Evolutionary conservation across 2,888 invertebrate genomes (phyloP).

Genomic region (Prosapia bicincta): DNA sequence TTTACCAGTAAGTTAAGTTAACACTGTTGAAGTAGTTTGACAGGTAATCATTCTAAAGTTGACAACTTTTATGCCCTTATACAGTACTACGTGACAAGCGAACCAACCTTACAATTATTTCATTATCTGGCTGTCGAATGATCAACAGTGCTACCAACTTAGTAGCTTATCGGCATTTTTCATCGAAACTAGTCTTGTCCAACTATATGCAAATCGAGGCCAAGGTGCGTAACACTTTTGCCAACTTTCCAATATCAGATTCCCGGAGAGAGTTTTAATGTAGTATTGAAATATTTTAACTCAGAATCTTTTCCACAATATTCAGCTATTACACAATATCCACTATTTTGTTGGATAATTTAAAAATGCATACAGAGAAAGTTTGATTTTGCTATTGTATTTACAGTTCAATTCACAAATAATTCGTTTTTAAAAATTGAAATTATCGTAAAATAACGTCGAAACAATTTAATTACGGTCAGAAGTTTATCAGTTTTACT

Average conservation of each 20-base stretch:
- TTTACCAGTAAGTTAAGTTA: too few species aligned
- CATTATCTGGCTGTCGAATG: not conserved
- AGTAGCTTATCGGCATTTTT: not conserved
- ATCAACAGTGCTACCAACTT: not conserved
- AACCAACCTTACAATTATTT: not conserved
- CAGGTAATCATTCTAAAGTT: not conserved
- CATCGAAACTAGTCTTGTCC: not conserved
- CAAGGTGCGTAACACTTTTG: not conserved
- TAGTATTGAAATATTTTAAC: not conserved
- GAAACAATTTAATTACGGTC: too few species aligned
- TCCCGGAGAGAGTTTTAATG: not conserved
- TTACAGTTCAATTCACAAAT: too few species aligned
- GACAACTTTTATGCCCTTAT: not conserved
- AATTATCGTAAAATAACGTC: too few species aligned
- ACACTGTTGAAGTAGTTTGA: not conserved
- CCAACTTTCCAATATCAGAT: not conserved
- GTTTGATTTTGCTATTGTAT: too few species aligned
- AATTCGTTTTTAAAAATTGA: too few species aligned
- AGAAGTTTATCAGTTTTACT: too few species aligned
- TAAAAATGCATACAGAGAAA: too few species aligned
- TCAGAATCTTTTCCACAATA: not conserved
- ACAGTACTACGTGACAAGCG: not conserved
- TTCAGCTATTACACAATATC: too few species aligned
- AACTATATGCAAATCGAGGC: not conserved
- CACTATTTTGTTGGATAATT: too few species aligned